Percentiles rank a stretch among this genome's conserved stretches.
Evolutionary conservation across 2,888 invertebrate species (phyloP).

Genomic region (Tyria jacobaeae): DNA sequence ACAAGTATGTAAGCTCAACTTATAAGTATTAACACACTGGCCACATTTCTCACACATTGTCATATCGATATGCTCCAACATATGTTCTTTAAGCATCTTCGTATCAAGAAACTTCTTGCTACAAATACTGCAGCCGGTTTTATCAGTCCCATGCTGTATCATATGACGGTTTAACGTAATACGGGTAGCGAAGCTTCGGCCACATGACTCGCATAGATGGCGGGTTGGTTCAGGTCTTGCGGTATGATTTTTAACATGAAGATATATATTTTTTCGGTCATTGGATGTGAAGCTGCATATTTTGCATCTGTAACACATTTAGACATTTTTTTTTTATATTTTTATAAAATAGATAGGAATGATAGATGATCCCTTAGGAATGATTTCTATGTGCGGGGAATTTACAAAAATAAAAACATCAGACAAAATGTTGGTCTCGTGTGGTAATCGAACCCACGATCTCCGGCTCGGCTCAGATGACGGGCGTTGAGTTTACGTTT

Average conservation of each 20-base stretch:
- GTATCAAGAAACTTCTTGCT: conserved; percentile 56
- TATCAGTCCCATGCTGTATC: conserved; percentile 55
- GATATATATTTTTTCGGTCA: conserved; percentile 85
- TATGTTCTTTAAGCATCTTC: conserved; percentile 60
- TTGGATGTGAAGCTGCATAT: conserved; percentile 86
- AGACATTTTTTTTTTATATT: no score
- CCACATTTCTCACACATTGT: conserved; percentile 80
- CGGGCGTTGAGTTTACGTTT: no score
- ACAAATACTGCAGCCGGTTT: conserved; percentile 64
- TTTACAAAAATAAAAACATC: no score
- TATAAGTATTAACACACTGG: conserved; percentile 58
- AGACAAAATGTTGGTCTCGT: no score
- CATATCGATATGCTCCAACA: conserved; percentile 62
- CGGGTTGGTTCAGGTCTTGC: conserved; percentile 55
- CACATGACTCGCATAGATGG: conserved; percentile 80
- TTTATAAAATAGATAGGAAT: conserved; percentile 3
- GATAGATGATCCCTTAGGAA: background rate
- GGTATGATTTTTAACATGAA: conserved; percentile 86
- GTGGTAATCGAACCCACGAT: no score
- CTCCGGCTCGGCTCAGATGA: no score
- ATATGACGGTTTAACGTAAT: conserved; percentile 70
- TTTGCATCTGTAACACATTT: conserved; percentile 76
- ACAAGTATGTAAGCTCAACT: conserved; percentile 64
- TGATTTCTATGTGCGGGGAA: no score
- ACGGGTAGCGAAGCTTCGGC: conserved; percentile 71